These are phyloP conservation scores for Stenurella melanura DNA, from an alignment of 2,888 invertebrate species.

Conservation along the genomic window DNA sequence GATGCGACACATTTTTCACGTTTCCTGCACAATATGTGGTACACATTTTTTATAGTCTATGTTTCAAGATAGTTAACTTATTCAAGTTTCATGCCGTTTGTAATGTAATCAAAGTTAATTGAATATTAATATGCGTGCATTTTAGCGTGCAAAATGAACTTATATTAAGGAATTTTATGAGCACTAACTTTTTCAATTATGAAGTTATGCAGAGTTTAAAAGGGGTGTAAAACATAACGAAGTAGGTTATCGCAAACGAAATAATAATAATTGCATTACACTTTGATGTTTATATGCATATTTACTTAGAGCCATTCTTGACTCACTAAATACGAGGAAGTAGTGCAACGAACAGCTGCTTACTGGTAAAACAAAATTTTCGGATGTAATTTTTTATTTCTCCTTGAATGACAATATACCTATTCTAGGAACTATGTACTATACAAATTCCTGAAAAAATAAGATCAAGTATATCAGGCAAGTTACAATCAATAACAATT, in stretches of 20 bases:
- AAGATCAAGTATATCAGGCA: too few relatives aligned
- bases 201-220: slow-evolving; percentile 29
- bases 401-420: too few relatives aligned
- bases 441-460: too few relatives aligned
- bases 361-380: too few relatives aligned
- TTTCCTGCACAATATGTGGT: too few relatives aligned
- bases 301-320: neutral
- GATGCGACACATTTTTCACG: too few relatives aligned
- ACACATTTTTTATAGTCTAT: too few relatives aligned
- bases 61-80: too few relatives aligned
- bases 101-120: neutral
- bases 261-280: slow-evolving; percentile 5
- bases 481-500: too few relatives aligned
- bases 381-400: too few relatives aligned
- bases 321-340: neutral
- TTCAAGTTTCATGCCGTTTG: too few relatives aligned
- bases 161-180: neutral
- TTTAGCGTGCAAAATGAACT: slow-evolving; percentile 10
- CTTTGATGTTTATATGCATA: slow-evolving; percentile 16
- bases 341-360: neutral
- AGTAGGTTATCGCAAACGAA: slow-evolving; percentile 22
- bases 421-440: too few relatives aligned
- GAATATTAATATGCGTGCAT: slow-evolving; percentile 3
- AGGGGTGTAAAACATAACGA: slow-evolving; percentile 28
- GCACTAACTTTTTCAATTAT: slow-evolving; percentile 43